Base-by-base conservation (phyloP, 1,140 invertebrate genomes). In the Panulirus ornatus region DNA sequence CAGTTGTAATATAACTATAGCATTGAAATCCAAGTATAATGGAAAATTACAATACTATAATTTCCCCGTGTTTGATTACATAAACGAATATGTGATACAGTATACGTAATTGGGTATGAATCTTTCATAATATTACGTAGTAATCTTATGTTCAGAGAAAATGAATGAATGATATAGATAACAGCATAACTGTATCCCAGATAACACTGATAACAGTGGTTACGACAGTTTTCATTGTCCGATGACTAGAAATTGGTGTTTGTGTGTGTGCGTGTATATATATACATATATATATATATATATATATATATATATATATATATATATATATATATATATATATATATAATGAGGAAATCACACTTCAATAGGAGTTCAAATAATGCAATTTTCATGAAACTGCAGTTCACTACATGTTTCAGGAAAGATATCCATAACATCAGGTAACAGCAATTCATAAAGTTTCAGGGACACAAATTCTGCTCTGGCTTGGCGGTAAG, bases 271-370 rank as follows among this genome's bases (percentile, higher is more conserved):
- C n/a, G 47, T 54, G 47, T 54, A 81, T 54, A 81, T 54, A 81
- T 54, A 81, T 44, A 81, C n/a, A 81, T 44, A 81, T 44, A 81
- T 44, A 81, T 54, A 81, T 81, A 81, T 14, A 81, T 81, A 81
- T 81, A 81, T 81, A 81, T 81, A 81, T 44, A 81, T 81, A 54
- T 81, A 51, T 81, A 51, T 81, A 51, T 81, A 51, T 81, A 51
- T 81, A 51, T 81, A 51, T 81, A 51, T 81, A 51, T 81, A 51
- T 81, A 51, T 81, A 51, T 81, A 51, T 81, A 51, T 81, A 51
- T 81, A 51, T n/a, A n/a, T n/a, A n/a, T n/a, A n/a, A n/a, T n/a
- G n/a, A n/a, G n/a, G n/a, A n/a, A n/a, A n/a, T n/a, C n/a, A n/a
- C n/a, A n/a, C n/a, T n/a, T n/a, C n/a, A n/a, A n/a, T n/a, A n/a